Base-by-base conservation (phyloP, 2,888 invertebrate genomes). In the Epinotia brunnichana region DNA sequence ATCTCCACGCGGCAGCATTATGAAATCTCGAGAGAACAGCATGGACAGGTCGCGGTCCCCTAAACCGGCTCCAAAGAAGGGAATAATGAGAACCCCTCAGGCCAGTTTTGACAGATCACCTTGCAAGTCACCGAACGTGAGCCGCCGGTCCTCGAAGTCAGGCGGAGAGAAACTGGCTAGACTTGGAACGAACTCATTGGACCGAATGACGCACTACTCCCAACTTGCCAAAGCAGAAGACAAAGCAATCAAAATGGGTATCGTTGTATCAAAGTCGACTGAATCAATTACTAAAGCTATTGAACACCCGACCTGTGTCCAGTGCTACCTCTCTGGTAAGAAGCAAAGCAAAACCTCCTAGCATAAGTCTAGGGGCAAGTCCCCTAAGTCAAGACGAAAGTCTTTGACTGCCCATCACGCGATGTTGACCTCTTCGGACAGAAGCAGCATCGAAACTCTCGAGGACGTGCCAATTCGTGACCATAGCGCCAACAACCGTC, bases 291-390 rank as follows among this genome's bases (percentile, higher is more conserved):
- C 92, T 15, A 90, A 91, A 80, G 91, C 94, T 15, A 94, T 96
- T 70, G 96, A 96, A 76, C 95, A 95, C 73, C 95, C 95, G 61
- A 95, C 96, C 35, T 96, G 96, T 89, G 95, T 96, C 79, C 96
- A 96, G 82, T 96, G 96, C 83, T 94, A 96, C 87, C 94, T 96
- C 57, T 95, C 95, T 73, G 94, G 94, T 70, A 95, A 95, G 83
- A 91, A 89, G 53, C 92, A 92, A 77, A 94, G 91, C 78, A 93
- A 94, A 87, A 91, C 93, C 78, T 95, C 95, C 94, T 95, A 95
- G 94, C 95, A 95, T 92, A 95, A 94, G 94, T 94, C 93, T 90
- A 94, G 92, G 91, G 95, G 95, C 92, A 95, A 95, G 92, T 94
- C 94, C 92, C 95, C 95, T 82, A 91, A 88, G 83, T 81, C 87